Base-by-base conservation (phyloP, 2,113 vertebrate genomes). In the Thalassarche chlororhynchos region DNA sequence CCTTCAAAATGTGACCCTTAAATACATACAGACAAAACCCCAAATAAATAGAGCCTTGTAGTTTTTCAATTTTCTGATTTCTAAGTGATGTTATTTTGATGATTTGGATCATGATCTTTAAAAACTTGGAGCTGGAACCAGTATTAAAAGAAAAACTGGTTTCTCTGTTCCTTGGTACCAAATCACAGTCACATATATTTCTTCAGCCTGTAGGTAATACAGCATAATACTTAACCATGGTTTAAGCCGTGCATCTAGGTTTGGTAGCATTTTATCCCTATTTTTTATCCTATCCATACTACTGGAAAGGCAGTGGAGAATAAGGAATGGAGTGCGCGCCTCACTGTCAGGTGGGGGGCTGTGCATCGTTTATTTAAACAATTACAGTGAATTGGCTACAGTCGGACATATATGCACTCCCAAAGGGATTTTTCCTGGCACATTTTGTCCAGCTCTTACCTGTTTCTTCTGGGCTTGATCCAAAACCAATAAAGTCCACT, bases 381-480 rank as follows among this genome's bases (percentile, higher is more conserved):
- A 70, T 83, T 77, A 68, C 57, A 62, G 46, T 54, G 89, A 80
- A 82, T 17, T 54, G 36, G n/a, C 77, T 89, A 46, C 54, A 87
- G 60, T 46, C 1, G 8, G 69, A 90, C 17, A 78, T 69, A 57
- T 4, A 58, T 9, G 5, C 0, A 1, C 20, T 87, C 78, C 86
- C 74, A 89, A 85, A 83, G 62, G 81, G 51, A 90, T 79, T 90
- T 92, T 84, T 82, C 47, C 52, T 47, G 87, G 71, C n/a, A 84
- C 38, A 25, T 75, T 76, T 89, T 79, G 64, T 83, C 87, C 70
- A 47, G 51, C 42, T 92, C 79, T 91, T 94, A 90, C 87, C 88
- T 95, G 61, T 86, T 96, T 75, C 80, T 92, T 85, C 84, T 95
- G 85, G 34, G 51, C 70, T 94, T 95, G 51, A 68, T 89, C 92